A percentile compares a stretch with the other conserved stretches of the same genome.
These are phyloP conservation scores for Vanessa atalanta DNA, from an alignment of 1,140 invertebrate genomes.

Conservation along the genomic window DNA sequence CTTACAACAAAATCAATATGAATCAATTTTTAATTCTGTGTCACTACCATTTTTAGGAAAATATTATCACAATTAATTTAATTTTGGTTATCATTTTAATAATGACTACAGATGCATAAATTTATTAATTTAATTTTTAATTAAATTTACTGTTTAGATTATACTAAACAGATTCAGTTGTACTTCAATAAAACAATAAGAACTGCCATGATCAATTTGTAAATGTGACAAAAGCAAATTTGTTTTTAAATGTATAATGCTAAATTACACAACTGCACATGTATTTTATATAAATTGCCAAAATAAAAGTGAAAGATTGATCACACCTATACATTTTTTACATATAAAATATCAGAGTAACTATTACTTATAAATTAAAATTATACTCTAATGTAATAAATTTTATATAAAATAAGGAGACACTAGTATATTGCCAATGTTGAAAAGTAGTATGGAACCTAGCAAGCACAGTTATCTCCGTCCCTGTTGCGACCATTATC, in stretches of 20 bases:
- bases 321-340: slow-evolving; percentile 74
- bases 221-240: slow-evolving; percentile 16
- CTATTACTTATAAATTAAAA: slow-evolving; percentile 69
- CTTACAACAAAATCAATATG: background rate
- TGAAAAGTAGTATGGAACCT: slow-evolving; percentile 60
- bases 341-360: slow-evolving; percentile 67
- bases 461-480: slow-evolving; percentile 90
- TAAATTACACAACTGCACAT: slow-evolving; percentile 39
- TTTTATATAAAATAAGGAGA: slow-evolving; percentile 67
- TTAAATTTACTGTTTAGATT: background rate
- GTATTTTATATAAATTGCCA: slow-evolving; percentile 54
- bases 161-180: slow-evolving; percentile 23
- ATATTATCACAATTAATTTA: slow-evolving; percentile 14
- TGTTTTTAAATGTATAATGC: slow-evolving; percentile 12
- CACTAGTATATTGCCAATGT: slow-evolving; percentile 66
- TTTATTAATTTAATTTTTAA: background rate
- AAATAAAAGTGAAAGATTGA: slow-evolving; percentile 50
- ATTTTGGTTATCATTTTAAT: background rate
- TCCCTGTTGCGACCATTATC: slow-evolving; percentile 86
- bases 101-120: background rate
- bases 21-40: background rate
- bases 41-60: background rate
- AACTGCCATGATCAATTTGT: background rate
- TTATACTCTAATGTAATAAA: slow-evolving; percentile 65
- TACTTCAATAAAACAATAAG: slow-evolving; percentile 24